Evolutionary conservation across 1,140 invertebrate genomes (phyloP), one percentile per base, ranked within the genome.

Genomic region (Lepidurus apus): DNA sequence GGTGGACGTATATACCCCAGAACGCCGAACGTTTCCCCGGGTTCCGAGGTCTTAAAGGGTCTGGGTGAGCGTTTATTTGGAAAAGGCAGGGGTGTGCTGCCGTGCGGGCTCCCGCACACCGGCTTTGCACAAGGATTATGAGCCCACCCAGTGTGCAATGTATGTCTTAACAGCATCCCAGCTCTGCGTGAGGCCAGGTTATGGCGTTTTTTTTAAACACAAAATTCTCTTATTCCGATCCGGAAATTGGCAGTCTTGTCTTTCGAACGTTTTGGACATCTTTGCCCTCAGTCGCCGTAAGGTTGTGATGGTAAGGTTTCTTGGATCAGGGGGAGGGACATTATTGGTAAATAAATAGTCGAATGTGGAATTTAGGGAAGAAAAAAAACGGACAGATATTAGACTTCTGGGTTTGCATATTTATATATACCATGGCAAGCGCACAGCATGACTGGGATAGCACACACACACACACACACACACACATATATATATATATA

Each of bases 61-160:
- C 53, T 65, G 53, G 53, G 53, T 21, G 53, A 65, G 21, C 53
- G 53, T 65, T 65, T 65, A 65, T 65, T 65, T 65, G 53, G 53
- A 65, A 65, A 65, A 65, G 53, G 53, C 53, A 65, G 53, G 53
- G 53, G 53, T 65, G 53, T 65, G 53, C 53, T 65, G 53, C 53
- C 53, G 53, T 65, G 53, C 53, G 53, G 53, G 53, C 53, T 65
- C 53, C 53, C 53, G 53, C 53, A 65, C 53, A 65, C 53, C 53
- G 53, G 53, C 53, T 65, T 65, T 65, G 53, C 53, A 65, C 53
- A 65, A 65, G 53, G 53, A 65, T 65, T 65, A 65, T 65, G 53
- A 65, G 53, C 53, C 53, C 53, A 65, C 53, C 53, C 53, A 65
- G 53, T 65, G 53, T 65, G 53, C 53, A 65, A 65, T 65, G 53